These are phyloP conservation scores for Parnassius apollo DNA, from an alignment of 2,888 invertebrate species.

Conservation along the genomic window DNA sequence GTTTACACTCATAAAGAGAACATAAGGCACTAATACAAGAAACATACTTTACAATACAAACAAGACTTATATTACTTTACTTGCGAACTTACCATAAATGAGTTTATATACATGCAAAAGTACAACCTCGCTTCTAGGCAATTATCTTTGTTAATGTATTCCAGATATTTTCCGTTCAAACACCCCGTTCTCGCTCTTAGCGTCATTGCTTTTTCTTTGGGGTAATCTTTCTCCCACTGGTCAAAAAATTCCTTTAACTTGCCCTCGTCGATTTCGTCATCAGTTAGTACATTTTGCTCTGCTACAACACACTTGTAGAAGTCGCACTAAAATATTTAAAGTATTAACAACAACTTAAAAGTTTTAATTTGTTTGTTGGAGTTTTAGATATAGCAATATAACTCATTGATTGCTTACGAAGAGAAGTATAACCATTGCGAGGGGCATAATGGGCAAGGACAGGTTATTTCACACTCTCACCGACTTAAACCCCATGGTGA, in stretches of 20 bases:
- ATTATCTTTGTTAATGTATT: constrained; percentile 33
- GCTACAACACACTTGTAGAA: constrained; percentile 35
- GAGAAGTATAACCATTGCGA: too few relatives aligned
- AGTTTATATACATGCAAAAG: constrained; percentile 35
- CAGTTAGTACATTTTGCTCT: constrained; percentile 33
- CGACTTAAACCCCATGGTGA: too few relatives aligned
- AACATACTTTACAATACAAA: too few relatives aligned
- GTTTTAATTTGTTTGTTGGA: too few relatives aligned
- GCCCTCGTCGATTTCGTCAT: constrained; percentile 35
- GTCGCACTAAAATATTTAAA: constrained; percentile 34
- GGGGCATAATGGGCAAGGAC: too few relatives aligned
- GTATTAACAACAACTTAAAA: too few relatives aligned
- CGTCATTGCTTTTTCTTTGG: constrained; percentile 29
- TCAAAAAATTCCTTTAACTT: constrained; percentile 30
- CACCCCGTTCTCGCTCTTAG: constrained; percentile 34
- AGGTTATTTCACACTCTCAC: too few relatives aligned
- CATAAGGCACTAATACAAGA: too few relatives aligned
- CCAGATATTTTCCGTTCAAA: constrained; percentile 34
- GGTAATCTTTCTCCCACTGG: constrained; percentile 29
- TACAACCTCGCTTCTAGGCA: constrained; percentile 37
- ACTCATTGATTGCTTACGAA: too few relatives aligned
- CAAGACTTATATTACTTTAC: too few relatives aligned
- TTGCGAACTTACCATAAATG: constrained; percentile 34
- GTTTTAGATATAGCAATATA: too few relatives aligned
- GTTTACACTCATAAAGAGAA: too few relatives aligned